Evolutionary conservation across 2,888 invertebrate species (phyloP).

Genomic region (Dascillus cervinus): DNA sequence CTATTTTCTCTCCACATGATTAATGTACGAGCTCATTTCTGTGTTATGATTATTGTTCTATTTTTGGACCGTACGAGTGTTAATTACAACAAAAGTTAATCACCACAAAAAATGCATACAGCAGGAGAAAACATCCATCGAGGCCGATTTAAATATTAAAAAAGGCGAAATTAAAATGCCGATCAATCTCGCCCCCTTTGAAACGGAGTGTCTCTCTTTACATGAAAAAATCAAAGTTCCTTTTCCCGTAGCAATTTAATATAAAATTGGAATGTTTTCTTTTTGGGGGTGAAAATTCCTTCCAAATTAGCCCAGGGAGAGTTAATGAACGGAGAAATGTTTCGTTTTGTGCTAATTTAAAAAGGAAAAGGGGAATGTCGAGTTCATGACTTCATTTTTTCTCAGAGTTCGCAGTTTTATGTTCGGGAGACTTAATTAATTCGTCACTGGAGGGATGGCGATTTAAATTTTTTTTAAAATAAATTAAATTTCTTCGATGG

Average conservation of each 20-base stretch:
- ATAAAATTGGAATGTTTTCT: conserved; percentile 38
- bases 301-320: conserved; percentile 44
- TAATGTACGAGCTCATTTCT: no score
- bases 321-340: conserved; percentile 46
- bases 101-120: no score
- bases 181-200: no score
- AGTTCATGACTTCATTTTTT: conserved; percentile 38
- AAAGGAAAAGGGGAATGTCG: conserved; percentile 34
- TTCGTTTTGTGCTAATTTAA: conserved; percentile 45
- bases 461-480: conserved; percentile 31
- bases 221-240: conserved; percentile 32
- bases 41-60: no score
- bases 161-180: no score
- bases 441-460: conserved; percentile 37
- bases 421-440: conserved; percentile 42
- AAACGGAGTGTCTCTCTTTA: no score
- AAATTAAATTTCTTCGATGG: conserved; percentile 34
- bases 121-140: no score
- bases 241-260: conserved; percentile 20
- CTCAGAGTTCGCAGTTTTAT: conserved; percentile 32
- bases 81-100: no score
- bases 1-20: no score
- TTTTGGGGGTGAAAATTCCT: conserved; percentile 42
- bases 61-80: no score
- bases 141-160: no score